These are phyloP conservation scores for Hylia prasina DNA, from an alignment of 2,113 vertebrate genomes.

Conservation along the genomic window DNA sequence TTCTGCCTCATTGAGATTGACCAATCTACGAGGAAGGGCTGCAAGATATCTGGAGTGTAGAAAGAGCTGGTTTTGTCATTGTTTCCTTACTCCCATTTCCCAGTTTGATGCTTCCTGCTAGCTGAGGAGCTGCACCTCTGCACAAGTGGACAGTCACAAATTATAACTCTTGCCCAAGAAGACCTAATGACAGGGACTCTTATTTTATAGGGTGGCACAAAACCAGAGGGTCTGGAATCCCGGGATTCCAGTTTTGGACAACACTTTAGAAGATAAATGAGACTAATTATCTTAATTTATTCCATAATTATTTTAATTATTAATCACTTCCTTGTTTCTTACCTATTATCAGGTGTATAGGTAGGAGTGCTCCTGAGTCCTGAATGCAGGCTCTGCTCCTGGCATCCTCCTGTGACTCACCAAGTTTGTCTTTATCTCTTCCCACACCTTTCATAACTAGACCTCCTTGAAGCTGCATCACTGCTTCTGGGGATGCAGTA, in stretches of 20 bases:
- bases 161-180: neutral
- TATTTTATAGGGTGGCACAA: neutral
- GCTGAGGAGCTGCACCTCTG: neutral
- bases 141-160: neutral
- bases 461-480: neutral
- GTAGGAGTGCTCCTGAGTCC: neutral
- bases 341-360: neutral
- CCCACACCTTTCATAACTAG: neutral
- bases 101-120: neutral
- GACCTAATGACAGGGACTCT: neutral
- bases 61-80: neutral
- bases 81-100: neutral
- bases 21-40: neutral
- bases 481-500: neutral
- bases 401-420: neutral
- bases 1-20: neutral
- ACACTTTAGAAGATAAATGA: neutral
- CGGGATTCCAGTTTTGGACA: neutral
- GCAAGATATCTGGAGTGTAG: neutral
- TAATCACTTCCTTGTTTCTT: conserved; percentile 28
- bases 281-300: conserved; percentile 39
- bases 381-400: neutral
- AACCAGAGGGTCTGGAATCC: neutral
- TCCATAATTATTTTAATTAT: conserved; percentile 38
- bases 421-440: neutral